Evolutionary conservation across 2,888 invertebrate genomes (phyloP).

Genomic region (Agrochola circellaris): DNA sequence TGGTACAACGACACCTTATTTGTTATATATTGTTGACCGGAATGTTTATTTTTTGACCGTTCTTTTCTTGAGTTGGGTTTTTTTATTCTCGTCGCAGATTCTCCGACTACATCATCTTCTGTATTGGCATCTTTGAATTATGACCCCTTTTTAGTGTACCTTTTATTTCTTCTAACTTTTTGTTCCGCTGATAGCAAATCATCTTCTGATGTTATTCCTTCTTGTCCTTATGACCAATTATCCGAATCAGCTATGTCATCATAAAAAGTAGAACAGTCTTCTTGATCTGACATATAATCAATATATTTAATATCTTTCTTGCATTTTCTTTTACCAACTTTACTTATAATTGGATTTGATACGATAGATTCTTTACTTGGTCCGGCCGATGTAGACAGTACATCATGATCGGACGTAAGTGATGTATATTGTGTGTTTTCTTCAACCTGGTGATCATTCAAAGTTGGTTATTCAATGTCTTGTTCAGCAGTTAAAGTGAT

Average conservation of each 20-base stretch:
- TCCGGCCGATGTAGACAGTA: too few species aligned
- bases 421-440: too few species aligned
- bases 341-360: conserved; percentile 5
- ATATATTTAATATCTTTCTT: conserved; percentile 15
- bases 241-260: conserved; percentile 4
- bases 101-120: neutral
- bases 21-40: too few species aligned
- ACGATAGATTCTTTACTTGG: too few species aligned
- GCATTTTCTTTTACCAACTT: conserved; percentile 24
- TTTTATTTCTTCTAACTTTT: conserved; percentile 21
- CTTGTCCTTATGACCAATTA: conserved; percentile 12
- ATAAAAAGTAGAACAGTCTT: conserved; percentile 19
- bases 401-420: too few species aligned
- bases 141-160: conserved; percentile 7
- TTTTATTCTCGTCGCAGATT: neutral
- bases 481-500: conserved; percentile 1
- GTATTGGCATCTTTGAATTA: neutral
- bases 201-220: conserved; percentile 13
- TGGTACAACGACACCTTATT: neutral
- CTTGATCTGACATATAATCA: conserved; percentile 17
- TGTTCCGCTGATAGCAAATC: conserved; percentile 8
- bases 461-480: neutral
- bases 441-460: too few species aligned
- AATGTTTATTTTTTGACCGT: too few species aligned
- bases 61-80: too few species aligned